Conservation (phyloP, 2,888 invertebrate species). For the Mactromeris polynyma region DNA sequence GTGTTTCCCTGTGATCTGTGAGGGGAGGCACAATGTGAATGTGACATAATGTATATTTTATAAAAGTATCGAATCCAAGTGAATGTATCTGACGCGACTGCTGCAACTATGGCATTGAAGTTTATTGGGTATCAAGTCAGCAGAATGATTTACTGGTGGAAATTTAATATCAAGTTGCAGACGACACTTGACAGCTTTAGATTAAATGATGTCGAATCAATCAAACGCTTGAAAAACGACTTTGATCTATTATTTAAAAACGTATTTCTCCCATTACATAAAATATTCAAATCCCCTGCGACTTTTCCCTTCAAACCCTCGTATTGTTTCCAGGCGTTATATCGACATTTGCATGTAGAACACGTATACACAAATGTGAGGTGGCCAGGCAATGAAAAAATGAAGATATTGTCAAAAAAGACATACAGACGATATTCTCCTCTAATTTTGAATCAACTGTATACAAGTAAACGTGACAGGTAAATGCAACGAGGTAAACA, state of each 20-base stretch:
- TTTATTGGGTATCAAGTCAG: background rate
- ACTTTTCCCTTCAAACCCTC: background rate
- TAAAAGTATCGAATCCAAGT: no score
- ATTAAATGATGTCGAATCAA: background rate
- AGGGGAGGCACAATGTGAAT: no score
- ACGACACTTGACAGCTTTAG: background rate
- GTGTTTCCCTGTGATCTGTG: no score
- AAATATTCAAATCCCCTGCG: background rate
- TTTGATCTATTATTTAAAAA: conserved; percentile 2
- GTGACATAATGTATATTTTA: no score
- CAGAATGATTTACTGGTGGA: background rate
- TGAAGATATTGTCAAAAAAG: no score
- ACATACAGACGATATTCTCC: no score
- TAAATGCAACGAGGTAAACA: no score
- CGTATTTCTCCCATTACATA: background rate
- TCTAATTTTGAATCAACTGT: no score
- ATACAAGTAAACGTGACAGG: no score
- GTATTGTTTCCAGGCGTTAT: background rate
- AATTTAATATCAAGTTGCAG: background rate
- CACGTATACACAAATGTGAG: no score
- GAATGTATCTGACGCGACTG: background rate
- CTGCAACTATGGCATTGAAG: background rate
- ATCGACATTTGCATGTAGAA: background rate
- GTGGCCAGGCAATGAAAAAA: no score
- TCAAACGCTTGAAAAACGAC: background rate